Conservation (phyloP, 2,113 vertebrate genomes). For the Xyrauchen texanus region DNA sequence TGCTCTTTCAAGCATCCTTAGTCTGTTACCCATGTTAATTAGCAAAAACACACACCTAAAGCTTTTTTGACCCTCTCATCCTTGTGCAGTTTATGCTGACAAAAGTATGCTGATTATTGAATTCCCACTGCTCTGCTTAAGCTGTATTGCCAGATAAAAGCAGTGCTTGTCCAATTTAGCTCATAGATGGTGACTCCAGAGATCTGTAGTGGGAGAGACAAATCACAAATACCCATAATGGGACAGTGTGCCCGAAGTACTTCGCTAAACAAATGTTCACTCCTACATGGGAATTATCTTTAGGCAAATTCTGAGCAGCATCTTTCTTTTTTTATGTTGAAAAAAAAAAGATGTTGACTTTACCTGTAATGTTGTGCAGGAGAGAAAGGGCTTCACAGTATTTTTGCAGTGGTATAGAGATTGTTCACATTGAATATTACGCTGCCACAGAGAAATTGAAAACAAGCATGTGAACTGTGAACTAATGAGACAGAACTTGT, state of each 20-base stretch:
- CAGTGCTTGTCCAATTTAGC: conserved; percentile 4
- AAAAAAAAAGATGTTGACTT: background rate
- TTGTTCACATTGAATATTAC: conserved; percentile 63
- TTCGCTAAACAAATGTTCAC: background rate
- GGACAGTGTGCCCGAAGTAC: background rate
- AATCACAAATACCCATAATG: too few species aligned
- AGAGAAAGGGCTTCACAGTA: conserved; percentile 71
- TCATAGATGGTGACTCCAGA: conserved; percentile 7
- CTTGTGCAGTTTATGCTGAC: background rate
- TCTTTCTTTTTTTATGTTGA: background rate
- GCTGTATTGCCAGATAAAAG: conserved; percentile 1
- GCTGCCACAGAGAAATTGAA: conserved; percentile 64
- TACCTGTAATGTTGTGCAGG: conserved; percentile 73
- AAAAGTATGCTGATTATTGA: background rate
- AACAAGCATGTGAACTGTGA: conserved; percentile 12
- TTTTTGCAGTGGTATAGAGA: conserved; percentile 67
- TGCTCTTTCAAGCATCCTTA: background rate
- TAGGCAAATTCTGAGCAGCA: background rate
- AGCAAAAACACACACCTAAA: background rate
- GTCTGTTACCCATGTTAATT: background rate
- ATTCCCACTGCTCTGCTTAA: background rate
- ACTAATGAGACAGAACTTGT: too few species aligned
- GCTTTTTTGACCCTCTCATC: background rate
- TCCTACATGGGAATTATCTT: background rate
- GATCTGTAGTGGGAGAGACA: background rate